Base-by-base conservation (phyloP, 2,113 vertebrate species). In the Sebastes fasciatus region DNA sequence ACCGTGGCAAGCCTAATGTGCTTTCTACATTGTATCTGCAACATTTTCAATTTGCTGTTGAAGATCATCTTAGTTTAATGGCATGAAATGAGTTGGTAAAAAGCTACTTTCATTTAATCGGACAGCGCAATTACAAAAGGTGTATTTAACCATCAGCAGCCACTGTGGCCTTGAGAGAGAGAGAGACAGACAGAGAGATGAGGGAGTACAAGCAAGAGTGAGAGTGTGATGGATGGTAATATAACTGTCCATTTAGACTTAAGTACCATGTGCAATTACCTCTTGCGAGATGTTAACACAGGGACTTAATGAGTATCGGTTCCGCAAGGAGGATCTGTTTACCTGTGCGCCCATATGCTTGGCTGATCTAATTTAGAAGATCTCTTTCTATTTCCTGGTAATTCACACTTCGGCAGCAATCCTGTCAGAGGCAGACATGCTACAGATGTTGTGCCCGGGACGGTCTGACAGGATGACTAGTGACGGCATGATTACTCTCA, bases 401-500 rank as follows among this genome's bases (percentile, higher is more conserved):
- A 92, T 90, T 93, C 86, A 89, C 90, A 91, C 88, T 89, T 85
- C 61, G 68, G 79, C 84, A 23, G 72, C 3, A 10, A 76, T 64
- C 70, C 83, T 91, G 90, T 95, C 93, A 92, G 78, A 85, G 62
- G 70, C 84, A 90, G 89, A 93, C 91, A 17, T 67, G 86, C 83
- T 90, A 68, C 92, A 95, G 94, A 94, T 95, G 93, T 90, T 94
- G 83, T 45, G 61, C 79, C 84, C 60, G 69, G 88, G 87, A 84
- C 40, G 13, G 82, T 69, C 63, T 90, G 92, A 95, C 90, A 90
- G 87, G 87, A 94, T 89, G 91, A 93, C 86, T 86, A 83, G 88
- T 92, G 94, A 94, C 89, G 88, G 88, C 88, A 79, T 92, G 86
- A 94, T 95, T 94, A 90, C 85, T 87, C 90, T 82, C 79, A 65